Evolutionary conservation across 2,888 invertebrate species (phyloP), one percentile per base, ranked within the genome.

Genomic region (Byasa hedistus): DNA sequence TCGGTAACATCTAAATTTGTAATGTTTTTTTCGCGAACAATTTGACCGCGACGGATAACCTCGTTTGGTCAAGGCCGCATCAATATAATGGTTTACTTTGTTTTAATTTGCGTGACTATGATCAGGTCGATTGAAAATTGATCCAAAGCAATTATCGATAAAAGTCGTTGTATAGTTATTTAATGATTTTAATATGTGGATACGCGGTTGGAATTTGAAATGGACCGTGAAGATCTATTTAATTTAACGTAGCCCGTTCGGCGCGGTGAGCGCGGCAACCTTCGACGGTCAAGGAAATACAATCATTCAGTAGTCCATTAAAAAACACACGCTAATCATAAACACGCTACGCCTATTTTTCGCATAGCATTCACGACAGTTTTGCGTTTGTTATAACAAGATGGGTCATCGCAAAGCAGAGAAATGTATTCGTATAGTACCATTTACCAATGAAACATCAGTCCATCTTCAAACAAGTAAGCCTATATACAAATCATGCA

Each of bases 271-370:
- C 84, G 86, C 83, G 79, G 79, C 75, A 78, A 89, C 88, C 87
- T 90, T 87, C 87, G 76, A 79, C 76, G 84, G 84, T 85, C 86
- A 87, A 87, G 89, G 89, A 88, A 89, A 86, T 86, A 86, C 84
- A 86, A 82, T 84, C 82, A 82, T 85, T 83, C 79, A 84, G 76
- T 70, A 74, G 78, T 78, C 79, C 81, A 85, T 87, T 81, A 84
- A 79, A 81, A 81, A 81, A 79, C 79, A 78, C 73, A 79, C 75
- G 80, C 78, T 83, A 85, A 86, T 84, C 77, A 79, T 75, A 78
- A 76, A 78, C 77, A 83, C 72, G 78, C 81, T 79, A 76, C 69
- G 79, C 76, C 77, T 76, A 75, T 75, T 80, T 84, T 82, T 85
- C 87, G 89, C 89, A 83, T 75, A 87, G 89, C 88, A 77, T 69